Percentiles rank a stretch among this genome's conserved stretches.
Conservation (phyloP, 2,797 vertebrate genomes). For the Thunnus albacares region DNA sequence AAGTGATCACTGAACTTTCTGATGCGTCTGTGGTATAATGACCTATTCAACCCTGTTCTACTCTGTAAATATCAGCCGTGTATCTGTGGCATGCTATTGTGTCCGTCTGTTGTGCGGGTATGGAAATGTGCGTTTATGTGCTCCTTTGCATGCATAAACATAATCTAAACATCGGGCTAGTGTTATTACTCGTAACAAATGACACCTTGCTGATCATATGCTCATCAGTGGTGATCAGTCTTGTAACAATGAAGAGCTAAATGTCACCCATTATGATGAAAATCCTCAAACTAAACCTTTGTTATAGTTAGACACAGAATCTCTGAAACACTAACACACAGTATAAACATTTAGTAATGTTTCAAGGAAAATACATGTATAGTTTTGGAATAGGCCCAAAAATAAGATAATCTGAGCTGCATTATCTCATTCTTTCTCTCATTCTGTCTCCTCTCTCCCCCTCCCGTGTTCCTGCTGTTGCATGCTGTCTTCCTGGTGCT, state of each 20-base stretch:
- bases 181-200: slow-evolving; percentile 66
- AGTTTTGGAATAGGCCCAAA: slow-evolving; percentile 49
- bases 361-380: slow-evolving; percentile 16
- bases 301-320: slow-evolving; percentile 2
- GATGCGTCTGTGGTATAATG: slow-evolving; percentile 69
- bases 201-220: slow-evolving; percentile 52
- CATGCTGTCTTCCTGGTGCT: slow-evolving; percentile 74
- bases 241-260: slow-evolving; percentile 57
- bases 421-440: slow-evolving; percentile 58
- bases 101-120: slow-evolving; percentile 66
- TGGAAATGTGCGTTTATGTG: slow-evolving; percentile 77
- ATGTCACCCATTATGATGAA: slow-evolving; percentile 50
- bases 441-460: slow-evolving; percentile 41
- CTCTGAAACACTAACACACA: not conserved
- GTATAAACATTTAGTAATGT: slow-evolving; percentile 9
- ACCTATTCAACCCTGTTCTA: slow-evolving; percentile 78
- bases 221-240: slow-evolving; percentile 45
- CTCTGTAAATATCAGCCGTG: slow-evolving; percentile 81
- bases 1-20: slow-evolving; percentile 81
- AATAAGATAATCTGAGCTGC: slow-evolving; percentile 55
- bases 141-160: slow-evolving; percentile 78
- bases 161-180: slow-evolving; percentile 46
- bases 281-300: slow-evolving; percentile 7
- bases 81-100: slow-evolving; percentile 77
- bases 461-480: slow-evolving; percentile 71